These are phyloP conservation scores for Carettochelys insculpta DNA, from an alignment of 2,113 vertebrate species.

Conservation along the genomic window DNA sequence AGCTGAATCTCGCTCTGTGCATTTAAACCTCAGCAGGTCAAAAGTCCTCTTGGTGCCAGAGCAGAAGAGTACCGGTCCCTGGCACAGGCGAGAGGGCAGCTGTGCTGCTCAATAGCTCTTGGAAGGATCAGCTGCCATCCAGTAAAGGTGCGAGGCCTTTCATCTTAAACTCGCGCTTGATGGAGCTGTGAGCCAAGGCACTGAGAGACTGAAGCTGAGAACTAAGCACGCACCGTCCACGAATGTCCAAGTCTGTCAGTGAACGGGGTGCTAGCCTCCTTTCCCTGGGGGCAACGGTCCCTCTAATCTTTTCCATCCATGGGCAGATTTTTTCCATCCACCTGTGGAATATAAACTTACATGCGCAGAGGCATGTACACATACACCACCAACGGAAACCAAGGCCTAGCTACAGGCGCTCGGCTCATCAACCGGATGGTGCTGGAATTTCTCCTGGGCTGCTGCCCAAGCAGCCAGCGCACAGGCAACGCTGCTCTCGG, in stretches of 20 bases:
- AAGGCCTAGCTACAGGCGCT: too few relatives aligned
- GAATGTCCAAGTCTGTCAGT: background rate
- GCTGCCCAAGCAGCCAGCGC: too few relatives aligned
- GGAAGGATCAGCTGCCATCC: background rate
- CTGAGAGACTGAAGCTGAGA: background rate
- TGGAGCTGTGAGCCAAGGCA: slow-evolving; percentile 19
- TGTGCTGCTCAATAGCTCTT: fast-evolving
- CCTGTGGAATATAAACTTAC: too few relatives aligned
- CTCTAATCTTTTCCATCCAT: too few relatives aligned
- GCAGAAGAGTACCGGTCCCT: background rate
- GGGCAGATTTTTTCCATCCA: too few relatives aligned
- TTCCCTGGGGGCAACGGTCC: too few relatives aligned
- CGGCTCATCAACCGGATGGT: too few relatives aligned
- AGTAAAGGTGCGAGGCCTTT: background rate
- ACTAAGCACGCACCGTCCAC: background rate
- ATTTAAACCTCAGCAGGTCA: background rate
- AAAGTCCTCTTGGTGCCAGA: fast-evolving
- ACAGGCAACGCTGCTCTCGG: too few relatives aligned
- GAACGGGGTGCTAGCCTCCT: slow-evolving; percentile 23
- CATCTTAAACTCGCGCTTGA: slow-evolving; percentile 35
- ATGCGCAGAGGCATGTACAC: too few relatives aligned
- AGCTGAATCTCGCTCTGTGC: background rate
- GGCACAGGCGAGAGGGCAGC: background rate
- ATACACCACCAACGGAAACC: too few relatives aligned
- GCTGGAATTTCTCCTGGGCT: too few relatives aligned